phyloP scores from a whole-genome alignment of 1,140 invertebrate genomes.

The Globodera ellingtonae region DNA sequence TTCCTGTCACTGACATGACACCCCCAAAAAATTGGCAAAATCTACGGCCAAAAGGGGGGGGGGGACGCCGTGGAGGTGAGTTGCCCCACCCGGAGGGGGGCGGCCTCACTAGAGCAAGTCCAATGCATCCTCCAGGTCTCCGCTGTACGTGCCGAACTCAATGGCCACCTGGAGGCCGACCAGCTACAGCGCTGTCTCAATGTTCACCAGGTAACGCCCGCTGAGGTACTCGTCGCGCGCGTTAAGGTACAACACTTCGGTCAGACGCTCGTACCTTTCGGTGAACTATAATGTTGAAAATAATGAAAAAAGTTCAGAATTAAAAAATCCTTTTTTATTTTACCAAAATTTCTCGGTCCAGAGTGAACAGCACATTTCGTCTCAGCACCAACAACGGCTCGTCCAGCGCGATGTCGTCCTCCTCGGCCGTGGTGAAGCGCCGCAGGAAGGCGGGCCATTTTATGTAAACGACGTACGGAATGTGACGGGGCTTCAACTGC shows the following conservation, averaged over 20 bases:
- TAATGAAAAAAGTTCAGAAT: slow-evolving; percentile 2
- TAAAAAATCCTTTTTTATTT: slow-evolving; percentile 1
- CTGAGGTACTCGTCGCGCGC: slow-evolving; percentile 49
- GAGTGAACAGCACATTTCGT: slow-evolving; percentile 46
- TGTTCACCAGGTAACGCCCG: slow-evolving; percentile 52
- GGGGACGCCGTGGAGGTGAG: background rate
- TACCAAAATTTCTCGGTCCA: slow-evolving; percentile 42
- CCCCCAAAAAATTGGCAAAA: background rate
- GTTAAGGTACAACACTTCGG: slow-evolving; percentile 52
- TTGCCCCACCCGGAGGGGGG: background rate
- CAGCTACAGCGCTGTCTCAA: slow-evolving; percentile 40
- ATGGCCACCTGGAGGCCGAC: slow-evolving; percentile 51
- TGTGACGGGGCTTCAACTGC: slow-evolving; percentile 53
- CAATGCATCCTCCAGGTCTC: slow-evolving; percentile 38
- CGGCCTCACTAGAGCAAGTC: slow-evolving; percentile 46
- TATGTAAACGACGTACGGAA: slow-evolving; percentile 41
- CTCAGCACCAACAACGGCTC: slow-evolving; percentile 50
- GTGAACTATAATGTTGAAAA: slow-evolving; percentile 26
- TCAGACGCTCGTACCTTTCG: slow-evolving; percentile 41
- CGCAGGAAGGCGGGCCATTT: slow-evolving; percentile 52
- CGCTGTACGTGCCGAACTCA: slow-evolving; percentile 47
- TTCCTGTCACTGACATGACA: too few species aligned
- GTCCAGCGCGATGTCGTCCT: slow-evolving; percentile 49
- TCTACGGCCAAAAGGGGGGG: background rate
- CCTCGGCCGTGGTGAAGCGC: slow-evolving; percentile 45